Percentiles rank a stretch among this genome's conserved stretches.
These are phyloP conservation scores for Halictus ligatus DNA, from an alignment of 2,888 invertebrate species.

Conservation along the genomic window DNA sequence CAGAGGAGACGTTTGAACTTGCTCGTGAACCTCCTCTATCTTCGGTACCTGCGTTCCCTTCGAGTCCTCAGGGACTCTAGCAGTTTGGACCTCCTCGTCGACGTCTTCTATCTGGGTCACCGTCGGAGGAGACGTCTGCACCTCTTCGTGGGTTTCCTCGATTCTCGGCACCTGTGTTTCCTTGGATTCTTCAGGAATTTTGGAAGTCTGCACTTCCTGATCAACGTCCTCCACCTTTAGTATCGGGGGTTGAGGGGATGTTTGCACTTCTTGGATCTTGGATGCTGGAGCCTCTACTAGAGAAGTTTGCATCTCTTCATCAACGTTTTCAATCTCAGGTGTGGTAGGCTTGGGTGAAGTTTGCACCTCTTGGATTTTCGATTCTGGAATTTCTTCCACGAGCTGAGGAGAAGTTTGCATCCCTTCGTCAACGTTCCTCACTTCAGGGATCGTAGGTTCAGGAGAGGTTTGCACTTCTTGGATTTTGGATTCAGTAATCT, in stretches of 20 bases:
- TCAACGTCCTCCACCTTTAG: not conserved
- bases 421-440: slow-evolving; percentile 3
- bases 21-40: slow-evolving; percentile 80
- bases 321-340: not conserved
- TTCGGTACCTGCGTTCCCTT: not conserved
- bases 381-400: not conserved
- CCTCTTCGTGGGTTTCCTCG: not conserved
- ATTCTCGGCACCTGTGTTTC: not conserved
- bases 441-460: slow-evolving; percentile 10
- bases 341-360: not conserved
- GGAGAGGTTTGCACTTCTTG: not conserved
- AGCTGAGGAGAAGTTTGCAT: slow-evolving; percentile 67
- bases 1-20: slow-evolving; percentile 65
- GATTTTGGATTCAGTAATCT: not conserved
- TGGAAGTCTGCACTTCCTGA: not conserved
- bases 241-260: not conserved
- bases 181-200: not conserved
- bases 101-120: not conserved
- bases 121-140: slow-evolving; percentile 17
- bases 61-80: slow-evolving; percentile 75
- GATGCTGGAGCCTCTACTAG: not conserved
- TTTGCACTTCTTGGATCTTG: not conserved
- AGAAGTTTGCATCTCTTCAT: not conserved
- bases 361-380: not conserved
- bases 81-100: slow-evolving; percentile 85